Evolutionary conservation across 2,113 vertebrate species (phyloP).

Genomic region (Syngnathoides biaculeatus): DNA sequence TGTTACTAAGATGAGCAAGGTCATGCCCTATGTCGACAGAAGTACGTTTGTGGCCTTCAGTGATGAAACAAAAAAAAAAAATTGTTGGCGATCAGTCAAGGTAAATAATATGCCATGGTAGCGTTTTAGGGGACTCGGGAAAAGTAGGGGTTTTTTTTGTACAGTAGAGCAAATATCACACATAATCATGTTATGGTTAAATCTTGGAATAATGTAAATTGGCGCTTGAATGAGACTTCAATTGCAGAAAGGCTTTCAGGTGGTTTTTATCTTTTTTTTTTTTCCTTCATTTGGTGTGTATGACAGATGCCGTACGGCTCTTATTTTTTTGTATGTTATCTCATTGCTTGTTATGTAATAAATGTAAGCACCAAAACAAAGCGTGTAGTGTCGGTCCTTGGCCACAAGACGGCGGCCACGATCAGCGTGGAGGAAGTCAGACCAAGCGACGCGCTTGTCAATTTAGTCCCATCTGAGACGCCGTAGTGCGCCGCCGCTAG

Average conservation of each 20-base stretch:
- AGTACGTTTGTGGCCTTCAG: too few species aligned
- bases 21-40: too few species aligned
- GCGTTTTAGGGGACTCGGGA: too few species aligned
- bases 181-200: not conserved
- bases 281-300: not conserved
- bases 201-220: not conserved
- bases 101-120: too few species aligned
- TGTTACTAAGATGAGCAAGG: too few species aligned
- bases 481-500: slow-evolving; percentile 35
- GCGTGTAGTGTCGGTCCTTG: not conserved
- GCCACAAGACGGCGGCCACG: slow-evolving; percentile 24
- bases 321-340: not conserved
- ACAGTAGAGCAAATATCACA: not conserved
- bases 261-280: not conserved
- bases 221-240: not conserved
- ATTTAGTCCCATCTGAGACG: slow-evolving; percentile 20
- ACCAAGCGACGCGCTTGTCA: slow-evolving; percentile 16
- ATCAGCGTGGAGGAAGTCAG: not conserved
- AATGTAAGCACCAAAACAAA: not conserved
- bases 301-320: too few species aligned
- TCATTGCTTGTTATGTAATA: not conserved
- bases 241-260: not conserved
- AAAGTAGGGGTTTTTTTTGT: not conserved
- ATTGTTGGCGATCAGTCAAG: too few species aligned
- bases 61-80: too few species aligned